phyloP scores from a whole-genome alignment of 2,113 vertebrate species.

The Ibidorhyncha struthersii region DNA sequence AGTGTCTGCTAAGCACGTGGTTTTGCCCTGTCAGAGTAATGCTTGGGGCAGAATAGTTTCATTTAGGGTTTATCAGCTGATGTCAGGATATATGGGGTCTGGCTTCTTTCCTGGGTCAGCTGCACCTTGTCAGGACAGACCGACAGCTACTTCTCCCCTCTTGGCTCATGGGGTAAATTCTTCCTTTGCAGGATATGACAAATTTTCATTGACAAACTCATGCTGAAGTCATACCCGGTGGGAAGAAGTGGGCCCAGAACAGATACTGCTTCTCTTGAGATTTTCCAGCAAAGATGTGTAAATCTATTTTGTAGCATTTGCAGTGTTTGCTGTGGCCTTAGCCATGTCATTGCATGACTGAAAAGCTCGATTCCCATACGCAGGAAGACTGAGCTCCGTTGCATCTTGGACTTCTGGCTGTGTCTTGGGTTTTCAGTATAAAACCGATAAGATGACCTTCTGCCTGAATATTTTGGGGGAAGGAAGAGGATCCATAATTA shows the following conservation, averaged over 20 bases:
- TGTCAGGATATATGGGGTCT: not conserved
- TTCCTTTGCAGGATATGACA: not conserved
- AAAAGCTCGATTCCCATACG: not conserved
- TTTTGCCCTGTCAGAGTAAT: not conserved
- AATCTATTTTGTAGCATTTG: not conserved
- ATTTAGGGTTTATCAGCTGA: not conserved
- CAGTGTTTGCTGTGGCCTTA: not conserved
- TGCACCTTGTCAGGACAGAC: not conserved
- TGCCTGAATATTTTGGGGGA: not conserved
- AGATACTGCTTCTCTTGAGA: not conserved
- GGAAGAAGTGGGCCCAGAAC: not conserved
- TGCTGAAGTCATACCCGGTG: not conserved
- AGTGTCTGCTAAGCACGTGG: not conserved
- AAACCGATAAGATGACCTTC: not conserved
- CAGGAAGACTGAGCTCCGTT: not conserved
- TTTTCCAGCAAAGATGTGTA: not conserved
- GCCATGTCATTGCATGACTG: accelerated
- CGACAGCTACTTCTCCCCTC: not conserved
- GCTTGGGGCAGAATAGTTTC: not conserved
- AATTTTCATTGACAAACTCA: not conserved
- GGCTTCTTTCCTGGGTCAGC: not conserved
- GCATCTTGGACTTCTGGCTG: not conserved
- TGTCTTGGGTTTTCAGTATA: not conserved
- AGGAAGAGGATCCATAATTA: not conserved
- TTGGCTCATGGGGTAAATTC: not conserved